phyloP scores from a whole-genome alignment of 2,797 vertebrate genomes.

The Echeneis naucrates region DNA sequence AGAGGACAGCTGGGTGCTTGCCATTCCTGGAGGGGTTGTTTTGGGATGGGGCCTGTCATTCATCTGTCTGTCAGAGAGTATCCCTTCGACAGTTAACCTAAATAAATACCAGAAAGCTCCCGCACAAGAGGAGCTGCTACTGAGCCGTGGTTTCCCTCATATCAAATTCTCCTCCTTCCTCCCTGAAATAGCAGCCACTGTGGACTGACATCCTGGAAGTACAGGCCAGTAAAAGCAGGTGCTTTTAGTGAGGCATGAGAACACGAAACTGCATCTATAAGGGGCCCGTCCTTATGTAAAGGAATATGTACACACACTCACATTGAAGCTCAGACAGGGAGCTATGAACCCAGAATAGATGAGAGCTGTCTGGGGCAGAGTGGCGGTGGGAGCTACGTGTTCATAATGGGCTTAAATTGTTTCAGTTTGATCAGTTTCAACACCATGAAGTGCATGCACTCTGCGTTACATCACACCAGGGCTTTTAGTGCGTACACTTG shows the following conservation, averaged over 20 bases:
- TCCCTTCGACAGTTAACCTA: conserved; percentile 47
- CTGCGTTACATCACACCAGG: conserved; percentile 8
- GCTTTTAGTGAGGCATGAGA: conserved; percentile 67
- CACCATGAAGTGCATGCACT: conserved; percentile 5
- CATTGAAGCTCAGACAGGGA: conserved; percentile 38
- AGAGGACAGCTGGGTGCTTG: conserved; percentile 45
- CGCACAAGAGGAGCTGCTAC: conserved; percentile 21
- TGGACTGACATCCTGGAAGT: conserved; percentile 54
- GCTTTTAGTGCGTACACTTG: conserved; percentile 22
- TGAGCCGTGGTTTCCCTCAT: conserved; percentile 17
- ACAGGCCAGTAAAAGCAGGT: conserved; percentile 67
- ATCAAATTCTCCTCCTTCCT: conserved; percentile 58
- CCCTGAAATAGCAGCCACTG: conserved; percentile 68
- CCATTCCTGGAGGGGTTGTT: conserved; percentile 41
- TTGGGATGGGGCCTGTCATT: conserved; percentile 54
- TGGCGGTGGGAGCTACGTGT: neutral
- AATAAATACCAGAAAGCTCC: conserved; percentile 50
- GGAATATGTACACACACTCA: conserved; percentile 41
- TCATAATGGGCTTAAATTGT: conserved; percentile 25
- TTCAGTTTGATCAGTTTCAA: conserved; percentile 35
- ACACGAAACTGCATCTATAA: conserved; percentile 45
- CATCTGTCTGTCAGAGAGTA: conserved; percentile 53
- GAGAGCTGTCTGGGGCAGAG: conserved; percentile 22
- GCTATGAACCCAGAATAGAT: conserved; percentile 60
- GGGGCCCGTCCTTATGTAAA: conserved; percentile 40